Percentiles rank a stretch among this genome's conserved stretches.
These are phyloP conservation scores for Physeter macrocephalus DNA, from an alignment of 2,113 vertebrate genomes.

Conservation along the genomic window DNA sequence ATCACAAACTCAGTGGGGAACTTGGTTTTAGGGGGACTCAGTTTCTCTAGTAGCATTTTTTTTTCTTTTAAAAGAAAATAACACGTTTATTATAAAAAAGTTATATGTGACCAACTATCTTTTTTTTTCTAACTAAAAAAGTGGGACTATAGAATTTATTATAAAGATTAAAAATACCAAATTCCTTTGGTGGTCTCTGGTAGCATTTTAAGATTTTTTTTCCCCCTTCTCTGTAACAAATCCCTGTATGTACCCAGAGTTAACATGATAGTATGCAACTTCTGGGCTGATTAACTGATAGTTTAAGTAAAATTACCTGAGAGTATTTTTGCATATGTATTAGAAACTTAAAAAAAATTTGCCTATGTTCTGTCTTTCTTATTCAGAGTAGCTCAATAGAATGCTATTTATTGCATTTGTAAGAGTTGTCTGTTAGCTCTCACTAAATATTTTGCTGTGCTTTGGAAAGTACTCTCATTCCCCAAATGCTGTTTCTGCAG, in stretches of 20 bases:
- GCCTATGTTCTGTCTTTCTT: background rate
- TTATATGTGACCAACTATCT: background rate
- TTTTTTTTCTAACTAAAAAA: background rate
- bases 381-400: background rate
- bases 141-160: background rate
- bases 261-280: conserved; percentile 42
- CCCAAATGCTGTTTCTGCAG: background rate
- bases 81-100: background rate
- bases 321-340: conserved; percentile 31
- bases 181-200: background rate
- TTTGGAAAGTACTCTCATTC: background rate
- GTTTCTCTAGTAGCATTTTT: background rate
- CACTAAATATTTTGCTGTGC: background rate
- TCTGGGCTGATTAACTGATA: conserved; percentile 54
- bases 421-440: background rate
- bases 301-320: conserved; percentile 45
- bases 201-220: background rate
- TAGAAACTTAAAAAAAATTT: conserved; percentile 21
- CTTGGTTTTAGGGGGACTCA: background rate
- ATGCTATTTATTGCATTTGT: background rate
- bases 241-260: background rate
- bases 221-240: background rate
- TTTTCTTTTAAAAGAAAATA: background rate
- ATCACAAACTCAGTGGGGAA: background rate
- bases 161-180: background rate